Base-by-base conservation (phyloP, 2,113 vertebrate species). In the Dasyurus viverrinus region DNA sequence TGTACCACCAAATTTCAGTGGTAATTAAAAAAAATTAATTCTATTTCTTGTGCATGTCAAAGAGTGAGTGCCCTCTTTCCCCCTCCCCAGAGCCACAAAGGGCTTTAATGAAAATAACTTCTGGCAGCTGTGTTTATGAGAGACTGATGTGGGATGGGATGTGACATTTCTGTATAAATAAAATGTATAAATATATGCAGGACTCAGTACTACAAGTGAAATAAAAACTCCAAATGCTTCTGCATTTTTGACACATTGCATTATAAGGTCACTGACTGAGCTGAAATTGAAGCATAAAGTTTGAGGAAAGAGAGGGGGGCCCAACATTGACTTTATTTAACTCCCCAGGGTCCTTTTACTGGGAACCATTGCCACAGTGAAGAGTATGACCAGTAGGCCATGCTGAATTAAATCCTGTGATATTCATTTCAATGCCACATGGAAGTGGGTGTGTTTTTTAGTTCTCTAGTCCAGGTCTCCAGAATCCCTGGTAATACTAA, bases 41-140 rank as follows among this genome's bases (percentile, higher is more conserved):
- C 89, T 94, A 60, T 76, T 92, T 57, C 91, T 95, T 68, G 47
- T 3, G 30, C 9, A 55, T 1, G 1, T 95, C 89, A 97, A 95
- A 93, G 89, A 93, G 47, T 94, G 91, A 95, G 53, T 84, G 89
- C 68, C 95, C 91, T 47, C 91, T 27, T 95, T 92, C 96, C 92
- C 55, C 26, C 92, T 89, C 92, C 96, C 95, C 96, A 96, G 92
- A 27, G 89, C 92, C 42, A 93, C 97, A 97, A 97, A 97, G 96
- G 97, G 92, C 97, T 98, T 96, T 98, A 98, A 98, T 98, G 97
- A 97, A 98, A 98, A 98, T 98, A 93, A 96, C 96, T 97, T 95
- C 95, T 97, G 97, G 95, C 98, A 98, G 97, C 97, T 97, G 92
- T 97, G 94, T 97, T 96, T 98, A 19, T 47, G 96, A 96, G 97